Base-by-base conservation (phyloP, 2,113 vertebrate species). In the Uropsilus gracilis region DNA sequence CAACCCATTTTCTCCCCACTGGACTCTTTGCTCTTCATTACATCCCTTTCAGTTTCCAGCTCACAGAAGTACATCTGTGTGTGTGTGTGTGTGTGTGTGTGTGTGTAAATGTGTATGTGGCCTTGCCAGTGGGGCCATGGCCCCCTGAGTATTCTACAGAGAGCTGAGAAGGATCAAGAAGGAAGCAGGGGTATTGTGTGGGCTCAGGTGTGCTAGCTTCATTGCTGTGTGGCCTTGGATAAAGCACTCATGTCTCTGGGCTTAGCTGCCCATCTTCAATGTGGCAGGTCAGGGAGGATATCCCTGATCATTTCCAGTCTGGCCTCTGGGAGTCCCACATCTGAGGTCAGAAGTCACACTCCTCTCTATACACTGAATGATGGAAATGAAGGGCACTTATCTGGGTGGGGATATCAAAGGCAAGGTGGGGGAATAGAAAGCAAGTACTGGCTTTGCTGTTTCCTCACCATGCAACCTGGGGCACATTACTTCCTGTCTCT, bases 1-100 rank as follows among this genome's bases (percentile, higher is more conserved):
- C 94, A 95, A 90, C 53, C 77, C 61, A 96, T 96, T 92, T 95
- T 90, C 93, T 95, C 85, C 81, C 81, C 94, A 76, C 66, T 95
- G 88, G 90, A 86, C 78, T 94, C 73, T 92, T 94, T 94, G 81
- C 80, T 94, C 61, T 55, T 91, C 86, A 68, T 86, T 89, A 95
- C 57, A 86, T 50, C 32, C 61, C 37, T 95, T 84, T 96, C 24
- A 30, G n/a, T 90, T 85, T 96, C 61, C 48, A 95, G 55, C 48
- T 88, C 16, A 11, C 14, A 73, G 63, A 93, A 94, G 32, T 44
- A 42, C 61, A 80, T 92, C 8, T 39, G 48, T 34, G n/a, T 42
- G 24, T 26, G 34, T 44, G 66, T 90, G 87, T 3, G 17, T 89
- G 64, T 81, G 22, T 44, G 32, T 50, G 66, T 42, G 24, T 26